Conservation (phyloP, 2,888 invertebrate species). For the Cecidostiba fungosa region DNA sequence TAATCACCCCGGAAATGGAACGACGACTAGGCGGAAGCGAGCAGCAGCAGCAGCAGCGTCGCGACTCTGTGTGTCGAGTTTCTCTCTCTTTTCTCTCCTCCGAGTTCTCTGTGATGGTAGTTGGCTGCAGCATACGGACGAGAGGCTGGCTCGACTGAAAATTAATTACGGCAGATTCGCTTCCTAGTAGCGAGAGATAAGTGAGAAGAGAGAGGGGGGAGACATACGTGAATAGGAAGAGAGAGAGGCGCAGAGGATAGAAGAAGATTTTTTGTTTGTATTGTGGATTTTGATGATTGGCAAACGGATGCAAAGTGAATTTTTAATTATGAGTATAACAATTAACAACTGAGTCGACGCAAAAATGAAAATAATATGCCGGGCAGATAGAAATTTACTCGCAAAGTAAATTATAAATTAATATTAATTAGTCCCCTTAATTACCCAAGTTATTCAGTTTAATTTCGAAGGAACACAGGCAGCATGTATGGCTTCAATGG, state of each 20-base stretch:
- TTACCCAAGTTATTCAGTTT: constrained; percentile 33
- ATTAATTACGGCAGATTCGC: constrained; percentile 64
- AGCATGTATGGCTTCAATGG: not conserved
- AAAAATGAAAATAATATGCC: too few relatives aligned
- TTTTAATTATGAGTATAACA: not conserved
- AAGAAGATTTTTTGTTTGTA: not conserved
- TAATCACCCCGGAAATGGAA: constrained; percentile 65
- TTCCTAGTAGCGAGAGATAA: constrained; percentile 59
- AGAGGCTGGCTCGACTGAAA: constrained; percentile 52
- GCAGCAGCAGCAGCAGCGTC: constrained; percentile 34
- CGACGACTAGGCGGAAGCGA: constrained; percentile 61
- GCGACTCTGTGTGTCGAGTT: constrained; percentile 12
- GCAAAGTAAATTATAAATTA: constrained; percentile 5
- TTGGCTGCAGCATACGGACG: constrained; percentile 14
- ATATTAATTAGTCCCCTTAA: constrained; percentile 45
- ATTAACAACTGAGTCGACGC: too few relatives aligned
- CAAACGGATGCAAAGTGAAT: not conserved
- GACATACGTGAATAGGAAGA: too few relatives aligned
- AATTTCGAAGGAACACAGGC: not conserved
- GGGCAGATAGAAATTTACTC: not conserved
- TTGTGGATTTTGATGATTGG: not conserved
- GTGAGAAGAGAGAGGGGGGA: constrained; percentile 34
- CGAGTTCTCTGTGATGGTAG: constrained; percentile 22
- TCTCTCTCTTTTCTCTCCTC: constrained; percentile 50
- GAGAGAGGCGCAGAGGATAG: constrained; percentile 22